These are phyloP conservation scores for Umimayanthus chanpuru DNA, from an alignment of 92 coral and sea anemone species.

Conservation along the genomic window DNA sequence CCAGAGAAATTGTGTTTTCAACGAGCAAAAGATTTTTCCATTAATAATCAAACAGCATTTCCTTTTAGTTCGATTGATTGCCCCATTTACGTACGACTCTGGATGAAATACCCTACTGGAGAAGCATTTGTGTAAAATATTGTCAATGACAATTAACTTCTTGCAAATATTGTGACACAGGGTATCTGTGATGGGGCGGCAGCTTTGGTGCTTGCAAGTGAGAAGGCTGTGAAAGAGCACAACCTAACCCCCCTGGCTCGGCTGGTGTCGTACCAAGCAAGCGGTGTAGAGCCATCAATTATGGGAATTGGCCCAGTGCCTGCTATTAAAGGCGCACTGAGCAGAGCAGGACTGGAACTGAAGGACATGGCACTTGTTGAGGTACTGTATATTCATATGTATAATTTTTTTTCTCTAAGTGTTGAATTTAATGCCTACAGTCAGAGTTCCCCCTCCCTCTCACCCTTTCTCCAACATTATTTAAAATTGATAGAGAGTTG, in stretches of 20 bases:
- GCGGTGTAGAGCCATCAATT: constrained; percentile 94
- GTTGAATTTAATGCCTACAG: no score
- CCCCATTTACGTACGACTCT: no score
- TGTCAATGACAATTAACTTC: not conserved
- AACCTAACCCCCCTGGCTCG: constrained; percentile 89
- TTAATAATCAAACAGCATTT: no score
- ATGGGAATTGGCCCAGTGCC: constrained; percentile 99
- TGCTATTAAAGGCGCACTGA: constrained; percentile 81
- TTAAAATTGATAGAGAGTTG: no score
- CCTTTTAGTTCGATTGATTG: no score
- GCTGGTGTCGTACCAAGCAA: constrained; percentile 80
- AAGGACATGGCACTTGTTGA: constrained; percentile 92
- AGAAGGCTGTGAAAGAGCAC: constrained; percentile 94
- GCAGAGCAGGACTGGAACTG: constrained; percentile 81
- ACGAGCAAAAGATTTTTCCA: no score
- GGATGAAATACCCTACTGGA: no score
- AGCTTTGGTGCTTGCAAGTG: constrained; percentile 90
- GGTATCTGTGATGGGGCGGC: constrained; percentile 99
- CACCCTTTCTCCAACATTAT: no score
- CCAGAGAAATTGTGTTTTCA: no score
- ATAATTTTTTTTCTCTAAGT: not conserved
- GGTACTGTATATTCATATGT: constrained; percentile 54
- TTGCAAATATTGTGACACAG: constrained; percentile 44
- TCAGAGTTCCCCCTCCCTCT: no score
- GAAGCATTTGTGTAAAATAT: no score